Conservation (phyloP, 1,140 invertebrate species). For the Elysia chlorotica region DNA sequence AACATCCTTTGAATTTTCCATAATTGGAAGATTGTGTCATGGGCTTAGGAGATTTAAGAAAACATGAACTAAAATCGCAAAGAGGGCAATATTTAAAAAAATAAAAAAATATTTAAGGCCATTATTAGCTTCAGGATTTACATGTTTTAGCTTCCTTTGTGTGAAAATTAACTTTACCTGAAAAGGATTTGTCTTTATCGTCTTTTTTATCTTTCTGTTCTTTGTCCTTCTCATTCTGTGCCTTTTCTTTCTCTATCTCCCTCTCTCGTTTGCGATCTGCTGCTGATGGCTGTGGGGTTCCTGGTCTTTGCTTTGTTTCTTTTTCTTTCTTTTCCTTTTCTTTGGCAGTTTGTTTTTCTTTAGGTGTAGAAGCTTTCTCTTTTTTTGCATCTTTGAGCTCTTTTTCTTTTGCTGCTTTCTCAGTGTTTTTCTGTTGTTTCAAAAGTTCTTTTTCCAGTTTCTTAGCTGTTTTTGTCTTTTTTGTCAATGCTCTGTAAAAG, state of each 20-base stretch:
- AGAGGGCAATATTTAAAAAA: too few species aligned
- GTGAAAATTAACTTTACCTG: too few species aligned
- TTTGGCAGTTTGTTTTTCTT: background rate
- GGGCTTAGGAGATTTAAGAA: too few species aligned
- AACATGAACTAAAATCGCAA: too few species aligned
- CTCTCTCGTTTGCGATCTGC: slow-evolving; percentile 21
- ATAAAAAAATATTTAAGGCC: too few species aligned
- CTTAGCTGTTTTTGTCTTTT: slow-evolving; percentile 22
- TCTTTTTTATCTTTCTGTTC: slow-evolving; percentile 20
- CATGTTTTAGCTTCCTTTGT: too few species aligned
- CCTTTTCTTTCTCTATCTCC: slow-evolving; percentile 12
- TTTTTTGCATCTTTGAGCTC: background rate
- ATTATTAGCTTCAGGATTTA: too few species aligned
- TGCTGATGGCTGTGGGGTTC: slow-evolving; percentile 9
- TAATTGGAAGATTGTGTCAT: too few species aligned
- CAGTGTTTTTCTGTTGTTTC: slow-evolving; percentile 13
- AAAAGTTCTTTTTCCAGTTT: slow-evolving; percentile 20
- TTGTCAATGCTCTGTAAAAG: slow-evolving; percentile 13
- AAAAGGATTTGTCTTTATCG: slow-evolving; percentile 12
- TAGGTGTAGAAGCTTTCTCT: slow-evolving; percentile 7
- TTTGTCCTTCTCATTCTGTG: slow-evolving; percentile 14
- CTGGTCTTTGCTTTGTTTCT: background rate
- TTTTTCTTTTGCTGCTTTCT: slow-evolving; percentile 4
- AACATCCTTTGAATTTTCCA: too few species aligned
- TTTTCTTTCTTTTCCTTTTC: slow-evolving; percentile 20